These are phyloP conservation scores for Dromiciops gliroides DNA, from an alignment of 2,113 vertebrate genomes.

Conservation along the genomic window DNA sequence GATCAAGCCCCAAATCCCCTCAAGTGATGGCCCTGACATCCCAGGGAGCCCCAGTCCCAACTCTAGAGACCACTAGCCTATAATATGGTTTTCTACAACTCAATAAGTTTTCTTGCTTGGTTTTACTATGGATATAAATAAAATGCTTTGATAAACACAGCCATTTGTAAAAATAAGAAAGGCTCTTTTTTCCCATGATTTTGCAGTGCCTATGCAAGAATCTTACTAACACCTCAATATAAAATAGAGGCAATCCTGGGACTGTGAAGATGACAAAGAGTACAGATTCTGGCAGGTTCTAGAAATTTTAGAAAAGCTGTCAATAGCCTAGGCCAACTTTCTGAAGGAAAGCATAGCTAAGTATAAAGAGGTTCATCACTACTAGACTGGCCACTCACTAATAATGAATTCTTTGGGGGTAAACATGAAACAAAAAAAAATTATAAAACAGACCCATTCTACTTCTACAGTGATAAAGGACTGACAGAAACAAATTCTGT, in stretches of 20 bases:
- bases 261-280: background rate
- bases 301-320: background rate
- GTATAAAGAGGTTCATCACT: background rate
- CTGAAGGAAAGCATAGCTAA: background rate
- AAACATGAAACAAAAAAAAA: background rate
- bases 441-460: background rate
- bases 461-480: background rate
- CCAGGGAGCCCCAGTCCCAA: background rate
- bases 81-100: conserved; percentile 8
- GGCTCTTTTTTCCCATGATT: background rate
- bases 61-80: background rate
- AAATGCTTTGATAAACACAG: conserved; percentile 14
- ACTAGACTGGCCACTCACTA: background rate
- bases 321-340: background rate
- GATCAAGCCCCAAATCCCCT: background rate
- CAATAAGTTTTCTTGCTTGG: background rate
- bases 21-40: background rate
- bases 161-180: background rate
- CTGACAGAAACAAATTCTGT: background rate
- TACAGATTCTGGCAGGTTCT: background rate
- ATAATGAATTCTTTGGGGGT: background rate
- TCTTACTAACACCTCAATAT: background rate
- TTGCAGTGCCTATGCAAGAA: background rate
- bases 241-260: background rate
- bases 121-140: conserved; percentile 1